phyloP scores from a whole-genome alignment of 2,888 invertebrate genomes.

The Tetragonula carbonaria region DNA sequence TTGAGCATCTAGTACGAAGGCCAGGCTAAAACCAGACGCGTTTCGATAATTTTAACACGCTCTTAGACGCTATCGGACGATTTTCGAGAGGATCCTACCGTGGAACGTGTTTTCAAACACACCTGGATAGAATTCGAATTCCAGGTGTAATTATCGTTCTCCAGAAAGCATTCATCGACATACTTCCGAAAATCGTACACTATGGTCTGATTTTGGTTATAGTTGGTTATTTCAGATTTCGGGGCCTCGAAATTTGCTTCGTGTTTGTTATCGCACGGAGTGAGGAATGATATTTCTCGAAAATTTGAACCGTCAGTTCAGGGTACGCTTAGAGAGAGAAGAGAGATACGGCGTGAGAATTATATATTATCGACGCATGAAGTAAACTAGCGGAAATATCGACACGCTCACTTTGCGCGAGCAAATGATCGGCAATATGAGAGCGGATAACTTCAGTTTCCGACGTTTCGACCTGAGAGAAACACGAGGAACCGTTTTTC shows the following conservation, averaged over 20 bases:
- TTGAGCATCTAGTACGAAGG: slow-evolving; percentile 48
- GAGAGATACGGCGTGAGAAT: not conserved
- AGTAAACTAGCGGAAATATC: not conserved
- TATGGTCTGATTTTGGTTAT: no score
- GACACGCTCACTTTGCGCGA: not conserved
- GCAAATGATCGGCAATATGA: not conserved
- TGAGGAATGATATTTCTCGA: no score
- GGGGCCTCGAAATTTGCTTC: not conserved
- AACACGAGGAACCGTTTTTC: slow-evolving; percentile 9
- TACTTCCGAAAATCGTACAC: not conserved
- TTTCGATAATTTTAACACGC: slow-evolving; percentile 47
- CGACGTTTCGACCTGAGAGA: not conserved
- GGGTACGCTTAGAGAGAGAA: not conserved
- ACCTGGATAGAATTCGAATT: no score
- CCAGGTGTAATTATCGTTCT: not conserved
- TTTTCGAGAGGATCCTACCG: slow-evolving; percentile 7
- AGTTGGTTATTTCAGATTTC: no score
- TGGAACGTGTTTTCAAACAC: not conserved
- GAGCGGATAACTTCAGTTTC: slow-evolving; percentile 5
- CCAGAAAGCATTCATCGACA: not conserved
- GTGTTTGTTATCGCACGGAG: not conserved
- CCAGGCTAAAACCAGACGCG: slow-evolving; percentile 34
- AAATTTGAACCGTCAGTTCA: no score
- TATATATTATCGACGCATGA: not conserved
- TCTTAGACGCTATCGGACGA: not conserved